Base-by-base conservation (phyloP, 2,888 invertebrate genomes). In the Meiosimyza platycephala region DNA sequence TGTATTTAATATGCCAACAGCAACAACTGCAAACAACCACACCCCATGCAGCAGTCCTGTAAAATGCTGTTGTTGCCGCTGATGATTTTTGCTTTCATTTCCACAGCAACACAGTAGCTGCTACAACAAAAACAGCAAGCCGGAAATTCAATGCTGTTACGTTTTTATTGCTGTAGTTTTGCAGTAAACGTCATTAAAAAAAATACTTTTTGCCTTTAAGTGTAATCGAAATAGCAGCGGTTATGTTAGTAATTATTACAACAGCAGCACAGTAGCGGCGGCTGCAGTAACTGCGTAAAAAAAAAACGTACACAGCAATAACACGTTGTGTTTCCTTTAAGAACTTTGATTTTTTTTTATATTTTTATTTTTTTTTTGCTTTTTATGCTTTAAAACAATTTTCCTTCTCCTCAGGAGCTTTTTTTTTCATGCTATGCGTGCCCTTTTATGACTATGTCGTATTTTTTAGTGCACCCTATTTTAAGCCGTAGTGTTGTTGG, bases 121-220 rank as follows among this genome's bases (percentile, higher is more conserved):
- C 28, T 22, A 18, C 3, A 22, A 3, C 22, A 11, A 40, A 69
- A 59, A 69, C 68, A n/a, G 13, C 50, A 6, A 48, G 50, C 68
- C 68, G 68, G 68, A 69, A 69, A 69, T 28, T 47, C 22, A 22
- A 22, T 47, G 12, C 18, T 33, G 66, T 13, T 22, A 48, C 6
- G 48, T 57, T 9, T 47, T 7, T 18, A 22, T 18, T 50, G 18
- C 16, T 50, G 60, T 13, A 22, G 22, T 22, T 22, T 22, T 22
- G 22, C 22, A 22, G 22, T 22, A 16, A 16, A 48, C 3, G 48
- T 63, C 48, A 40, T 40, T 40, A 9, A 40, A 40, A 40, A 40
- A 40, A 40, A 40, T 40, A 40, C 9, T 40, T 40, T 40, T 40
- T 40, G 40, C 40, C 40, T 40, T 40, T 9, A 40, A 40, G 40